A percentile compares a stretch with the other conserved stretches of the same genome.
Evolutionary conservation across 2,888 invertebrate species (phyloP).

Genomic region (Pollenia labialis): DNA sequence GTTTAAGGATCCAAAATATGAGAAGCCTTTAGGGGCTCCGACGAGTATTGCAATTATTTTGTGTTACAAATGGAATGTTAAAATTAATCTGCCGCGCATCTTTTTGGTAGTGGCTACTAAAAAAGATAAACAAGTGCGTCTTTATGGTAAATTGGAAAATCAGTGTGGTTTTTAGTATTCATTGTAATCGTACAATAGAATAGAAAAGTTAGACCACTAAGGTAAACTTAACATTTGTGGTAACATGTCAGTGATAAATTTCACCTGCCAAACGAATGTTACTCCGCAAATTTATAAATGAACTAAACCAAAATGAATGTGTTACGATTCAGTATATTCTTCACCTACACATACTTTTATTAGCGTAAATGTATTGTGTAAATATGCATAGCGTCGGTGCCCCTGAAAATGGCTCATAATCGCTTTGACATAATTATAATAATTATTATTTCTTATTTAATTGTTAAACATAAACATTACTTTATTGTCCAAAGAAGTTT

Average conservation of each 20-base stretch:
- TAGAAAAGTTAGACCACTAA: constrained; percentile 3
- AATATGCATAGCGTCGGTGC: too few relatives aligned
- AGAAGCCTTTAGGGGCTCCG: too few relatives aligned
- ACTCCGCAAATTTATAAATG: constrained; percentile 73
- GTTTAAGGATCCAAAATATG: too few relatives aligned
- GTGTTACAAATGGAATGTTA: too few relatives aligned
- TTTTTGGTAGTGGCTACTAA: background rate
- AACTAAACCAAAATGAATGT: constrained; percentile 40
- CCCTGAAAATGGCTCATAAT: too few relatives aligned
- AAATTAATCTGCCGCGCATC: too few relatives aligned
- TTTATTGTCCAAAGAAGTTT: too few relatives aligned
- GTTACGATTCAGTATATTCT: background rate
- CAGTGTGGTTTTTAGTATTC: constrained; percentile 55
- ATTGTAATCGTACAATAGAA: constrained; percentile 27
- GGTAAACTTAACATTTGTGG: constrained; percentile 66
- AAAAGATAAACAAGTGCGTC: constrained; percentile 43
- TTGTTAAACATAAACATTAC: too few relatives aligned
- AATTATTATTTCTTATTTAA: too few relatives aligned
- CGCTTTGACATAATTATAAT: too few relatives aligned
- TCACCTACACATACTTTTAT: background rate
- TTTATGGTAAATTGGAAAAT: constrained; percentile 63
- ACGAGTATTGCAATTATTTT: too few relatives aligned
- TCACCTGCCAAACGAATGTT: constrained; percentile 71
- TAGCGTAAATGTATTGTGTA: background rate
- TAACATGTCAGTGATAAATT: constrained; percentile 74